phyloP scores from a whole-genome alignment of 1,140 invertebrate genomes.

The Caenorhabditis briggsae region DNA sequence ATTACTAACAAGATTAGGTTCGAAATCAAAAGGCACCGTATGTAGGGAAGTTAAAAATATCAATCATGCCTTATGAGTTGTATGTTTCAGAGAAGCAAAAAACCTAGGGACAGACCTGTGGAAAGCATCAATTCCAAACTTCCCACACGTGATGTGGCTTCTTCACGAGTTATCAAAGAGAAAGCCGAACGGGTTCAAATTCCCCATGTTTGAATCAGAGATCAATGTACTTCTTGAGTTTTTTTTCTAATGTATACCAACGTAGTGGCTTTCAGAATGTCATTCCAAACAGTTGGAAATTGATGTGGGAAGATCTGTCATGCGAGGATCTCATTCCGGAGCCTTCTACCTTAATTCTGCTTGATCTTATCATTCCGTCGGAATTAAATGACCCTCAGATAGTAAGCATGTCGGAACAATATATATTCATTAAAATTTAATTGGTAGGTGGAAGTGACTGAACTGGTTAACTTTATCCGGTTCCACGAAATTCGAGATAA shows the following conservation, averaged over 20 bases:
- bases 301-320: not conserved
- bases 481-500: not conserved
- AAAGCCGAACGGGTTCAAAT: not conserved
- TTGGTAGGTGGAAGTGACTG: not conserved
- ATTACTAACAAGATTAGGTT: too few relatives aligned
- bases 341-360: not conserved
- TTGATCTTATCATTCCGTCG: not conserved
- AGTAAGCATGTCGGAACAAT: not conserved
- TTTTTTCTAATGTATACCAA: not conserved
- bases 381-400: not conserved
- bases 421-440: not conserved
- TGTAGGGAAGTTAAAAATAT: too few relatives aligned
- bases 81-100: constrained; percentile 3
- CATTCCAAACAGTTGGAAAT: not conserved
- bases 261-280: not conserved
- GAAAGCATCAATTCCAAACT: not conserved
- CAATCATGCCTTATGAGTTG: too few relatives aligned
- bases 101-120: not conserved
- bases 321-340: not conserved
- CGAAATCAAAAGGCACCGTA: too few relatives aligned
- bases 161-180: not conserved
- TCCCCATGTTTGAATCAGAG: not conserved
- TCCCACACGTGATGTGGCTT: not conserved
- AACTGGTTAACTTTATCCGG: not conserved
- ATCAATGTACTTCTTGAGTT: not conserved